phyloP scores from a whole-genome alignment of 2,888 invertebrate species.

The Lithophane semibrunnea region DNA sequence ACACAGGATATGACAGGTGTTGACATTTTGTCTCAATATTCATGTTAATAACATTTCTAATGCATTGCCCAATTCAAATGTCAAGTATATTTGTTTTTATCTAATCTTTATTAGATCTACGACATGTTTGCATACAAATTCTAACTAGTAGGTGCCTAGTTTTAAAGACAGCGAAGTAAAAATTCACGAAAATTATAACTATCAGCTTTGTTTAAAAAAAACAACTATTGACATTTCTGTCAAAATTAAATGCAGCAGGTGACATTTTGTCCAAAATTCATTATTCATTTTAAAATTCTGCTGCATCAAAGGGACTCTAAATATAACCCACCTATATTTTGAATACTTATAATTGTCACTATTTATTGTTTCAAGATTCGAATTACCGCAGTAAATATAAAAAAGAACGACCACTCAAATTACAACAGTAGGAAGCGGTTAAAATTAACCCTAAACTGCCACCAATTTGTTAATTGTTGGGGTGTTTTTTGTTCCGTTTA shows the following conservation, averaged over 20 bases:
- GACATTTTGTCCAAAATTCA: not conserved
- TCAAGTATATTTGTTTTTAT: conserved; percentile 20
- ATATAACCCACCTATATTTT: conserved; percentile 38
- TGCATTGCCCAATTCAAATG: conserved; percentile 9
- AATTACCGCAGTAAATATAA: conserved; percentile 78
- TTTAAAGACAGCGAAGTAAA: not conserved
- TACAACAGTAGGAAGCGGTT: conserved; percentile 81
- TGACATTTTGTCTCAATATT: conserved; percentile 50
- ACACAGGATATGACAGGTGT: conserved; percentile 50
- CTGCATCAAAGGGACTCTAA: conserved; percentile 12
- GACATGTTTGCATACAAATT: not conserved
- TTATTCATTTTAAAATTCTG: not conserved
- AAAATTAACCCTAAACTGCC: conserved; percentile 87
- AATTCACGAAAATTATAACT: not conserved
- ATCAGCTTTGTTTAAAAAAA: not conserved
- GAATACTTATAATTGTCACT: conserved; percentile 78
- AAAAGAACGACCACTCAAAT: conserved; percentile 74
- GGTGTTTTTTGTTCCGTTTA: conserved; percentile 79
- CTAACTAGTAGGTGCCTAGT: not conserved
- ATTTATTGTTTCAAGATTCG: conserved; percentile 85
- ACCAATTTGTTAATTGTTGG: conserved; percentile 89
- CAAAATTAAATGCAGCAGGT: conserved; percentile 6
- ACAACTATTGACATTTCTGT: not conserved
- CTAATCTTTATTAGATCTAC: not conserved
- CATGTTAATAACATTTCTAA: conserved; percentile 9